Evolutionary conservation across 2,113 vertebrate genomes (phyloP).

Genomic region (Nannospalax galili): DNA sequence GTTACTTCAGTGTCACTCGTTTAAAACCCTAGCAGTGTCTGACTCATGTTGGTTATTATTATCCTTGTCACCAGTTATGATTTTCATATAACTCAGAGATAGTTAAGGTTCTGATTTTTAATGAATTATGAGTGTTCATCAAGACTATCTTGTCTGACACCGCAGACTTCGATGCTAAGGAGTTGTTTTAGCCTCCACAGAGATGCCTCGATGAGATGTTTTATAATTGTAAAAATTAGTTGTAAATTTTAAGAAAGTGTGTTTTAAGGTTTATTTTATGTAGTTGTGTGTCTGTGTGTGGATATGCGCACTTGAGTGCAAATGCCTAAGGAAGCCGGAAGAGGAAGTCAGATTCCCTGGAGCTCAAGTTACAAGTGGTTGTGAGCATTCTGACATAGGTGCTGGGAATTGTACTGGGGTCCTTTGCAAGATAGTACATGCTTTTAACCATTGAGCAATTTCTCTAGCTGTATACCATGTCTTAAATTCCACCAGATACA

Average conservation of each 20-base stretch:
- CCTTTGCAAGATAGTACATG: too few relatives aligned
- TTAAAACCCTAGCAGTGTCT: neutral
- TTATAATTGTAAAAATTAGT: constrained; percentile 34
- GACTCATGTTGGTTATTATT: neutral
- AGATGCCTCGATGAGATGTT: constrained; percentile 66
- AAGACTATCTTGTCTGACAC: constrained; percentile 53
- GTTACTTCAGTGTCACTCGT: neutral
- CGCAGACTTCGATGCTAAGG: constrained; percentile 67
- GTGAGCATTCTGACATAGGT: too few relatives aligned
- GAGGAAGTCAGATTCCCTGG: too few relatives aligned
- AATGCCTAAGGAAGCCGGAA: too few relatives aligned
- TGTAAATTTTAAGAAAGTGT: neutral
- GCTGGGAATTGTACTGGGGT: too few relatives aligned
- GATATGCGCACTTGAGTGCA: too few relatives aligned
- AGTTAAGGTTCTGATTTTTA: neutral
- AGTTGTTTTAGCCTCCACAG: constrained; percentile 75
- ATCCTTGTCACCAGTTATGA: neutral
- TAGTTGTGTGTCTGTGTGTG: too few relatives aligned
- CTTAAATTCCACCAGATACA: neutral
- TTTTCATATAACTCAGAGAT: neutral
- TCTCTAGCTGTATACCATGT: neutral
- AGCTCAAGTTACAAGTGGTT: too few relatives aligned
- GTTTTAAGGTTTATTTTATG: too few relatives aligned
- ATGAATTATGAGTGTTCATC: constrained; percentile 33
- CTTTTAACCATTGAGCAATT: too few relatives aligned